Base-by-base conservation (phyloP, 2,888 invertebrate species). In the Sicus ferrugineus region DNA sequence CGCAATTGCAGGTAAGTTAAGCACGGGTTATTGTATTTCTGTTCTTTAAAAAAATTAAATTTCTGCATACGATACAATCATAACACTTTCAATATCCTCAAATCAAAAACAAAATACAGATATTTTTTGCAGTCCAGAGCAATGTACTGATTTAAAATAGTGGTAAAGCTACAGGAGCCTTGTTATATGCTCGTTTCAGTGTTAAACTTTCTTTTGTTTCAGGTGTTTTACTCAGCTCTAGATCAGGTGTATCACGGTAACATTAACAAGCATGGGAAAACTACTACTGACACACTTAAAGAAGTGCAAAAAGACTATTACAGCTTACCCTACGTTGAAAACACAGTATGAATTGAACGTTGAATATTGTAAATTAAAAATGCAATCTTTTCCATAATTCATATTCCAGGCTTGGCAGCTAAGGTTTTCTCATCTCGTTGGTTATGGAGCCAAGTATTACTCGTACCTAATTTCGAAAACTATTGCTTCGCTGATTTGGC, bases 381-480 rank as follows among this genome's bases (percentile, higher is more conserved):
- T 46, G 38, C 2, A n/a, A n/a, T n/a, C n/a, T 64, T 48, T 58
- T 46, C 2, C 4, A 21, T 63, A 38, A 21, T 52, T 58, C 28
- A 34, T 42, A 75, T 77, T 78, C 1, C 79, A 93, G 90, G 96
- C 97, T 1, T 98, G 97, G 97, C 97, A 98, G 80, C 88, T 96
- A 77, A 88, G 98, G 70, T 99, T 99, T 87, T 94, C 96, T 72
- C 99, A 99, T 86, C 87, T 99, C 67, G 94, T 98, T 4, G 97
- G 98, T 1, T 99, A 99, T 85, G 99, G 99, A 48, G 98, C 98
- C 0, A 98, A 97, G 85, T 99, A 99, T 86, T 99, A 98, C 85
- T 94, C 98, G 0, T 99, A 99, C 86, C 87, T 99, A 73, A 93
- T 98, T 80, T 98, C 98, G 0, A 90, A 95, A 78, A 95, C 97